Evolutionary conservation across 2,113 vertebrate species (phyloP).

Genomic region (Anas platyrhynchos): DNA sequence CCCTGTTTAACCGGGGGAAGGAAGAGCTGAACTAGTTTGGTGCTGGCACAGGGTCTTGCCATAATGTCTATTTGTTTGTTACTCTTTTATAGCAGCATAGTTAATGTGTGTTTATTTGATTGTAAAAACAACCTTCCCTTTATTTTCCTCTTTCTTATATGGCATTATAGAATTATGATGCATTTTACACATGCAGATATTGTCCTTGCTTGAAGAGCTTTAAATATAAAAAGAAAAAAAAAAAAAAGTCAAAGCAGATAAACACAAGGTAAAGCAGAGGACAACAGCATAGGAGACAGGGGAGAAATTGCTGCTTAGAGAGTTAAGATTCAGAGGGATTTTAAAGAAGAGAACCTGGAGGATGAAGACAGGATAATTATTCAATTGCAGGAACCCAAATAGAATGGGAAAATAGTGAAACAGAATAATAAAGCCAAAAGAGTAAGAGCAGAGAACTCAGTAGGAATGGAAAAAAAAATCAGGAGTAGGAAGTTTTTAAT

Average conservation of each 20-base stretch:
- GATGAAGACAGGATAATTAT: not conserved
- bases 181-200: not conserved
- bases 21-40: not conserved
- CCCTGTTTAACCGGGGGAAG: not conserved
- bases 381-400: not conserved
- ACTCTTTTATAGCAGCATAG: not conserved
- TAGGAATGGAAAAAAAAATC: not conserved
- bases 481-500: not conserved
- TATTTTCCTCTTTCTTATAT: not conserved
- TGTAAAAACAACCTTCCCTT: not conserved
- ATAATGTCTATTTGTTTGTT: not conserved
- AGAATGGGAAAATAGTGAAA: not conserved
- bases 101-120: not conserved
- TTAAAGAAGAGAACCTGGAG: not conserved
- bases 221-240: not conserved
- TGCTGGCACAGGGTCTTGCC: not conserved
- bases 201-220: not conserved
- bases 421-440: conserved; percentile 1
- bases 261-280: conserved; percentile 9
- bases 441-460: not conserved
- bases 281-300: not conserved
- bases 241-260: not conserved
- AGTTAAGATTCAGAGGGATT: not conserved
- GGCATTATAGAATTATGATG: not conserved
- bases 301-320: not conserved